These are phyloP conservation scores for Suillia variegata DNA, from an alignment of 2,888 invertebrate genomes.

Conservation along the genomic window DNA sequence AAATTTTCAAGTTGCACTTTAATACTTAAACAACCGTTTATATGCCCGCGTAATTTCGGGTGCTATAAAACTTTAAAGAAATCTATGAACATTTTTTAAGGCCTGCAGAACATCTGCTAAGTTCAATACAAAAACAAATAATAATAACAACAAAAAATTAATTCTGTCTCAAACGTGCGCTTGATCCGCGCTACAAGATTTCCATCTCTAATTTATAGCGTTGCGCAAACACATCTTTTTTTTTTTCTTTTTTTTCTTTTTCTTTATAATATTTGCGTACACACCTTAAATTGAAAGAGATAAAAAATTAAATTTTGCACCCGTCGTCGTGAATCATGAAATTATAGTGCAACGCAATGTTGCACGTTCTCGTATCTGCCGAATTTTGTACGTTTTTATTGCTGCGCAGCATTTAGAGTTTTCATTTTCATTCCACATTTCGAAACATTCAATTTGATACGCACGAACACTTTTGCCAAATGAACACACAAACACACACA, in stretches of 20 bases:
- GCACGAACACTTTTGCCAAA: conserved; percentile 31
- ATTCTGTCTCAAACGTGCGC: neutral
- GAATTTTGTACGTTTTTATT: neutral
- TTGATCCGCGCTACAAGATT: neutral
- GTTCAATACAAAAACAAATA: too few relatives aligned
- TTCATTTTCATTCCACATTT: conserved; percentile 16
- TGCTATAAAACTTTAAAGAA: too few relatives aligned
- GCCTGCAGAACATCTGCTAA: too few relatives aligned
- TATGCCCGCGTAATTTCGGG: too few relatives aligned
- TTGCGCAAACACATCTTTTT: too few relatives aligned
- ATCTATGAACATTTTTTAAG: too few relatives aligned
- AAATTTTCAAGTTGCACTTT: neutral
- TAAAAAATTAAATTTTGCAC: too few relatives aligned
- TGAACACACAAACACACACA: neutral
- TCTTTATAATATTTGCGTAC: too few relatives aligned
- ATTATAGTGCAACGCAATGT: conserved; percentile 11
- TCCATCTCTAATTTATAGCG: too few relatives aligned
- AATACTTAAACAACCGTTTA: neutral
- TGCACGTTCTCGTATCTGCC: conserved; percentile 19
- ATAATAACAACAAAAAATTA: too few relatives aligned
- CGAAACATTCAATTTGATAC: conserved; percentile 32
- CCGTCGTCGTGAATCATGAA: conserved; percentile 1
- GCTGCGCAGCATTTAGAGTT: conserved; percentile 9
- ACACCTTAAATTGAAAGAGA: too few relatives aligned
- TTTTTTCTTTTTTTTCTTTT: too few relatives aligned